Base-by-base conservation (phyloP, 2,888 invertebrate species). In the Muschampia plurimacula region DNA sequence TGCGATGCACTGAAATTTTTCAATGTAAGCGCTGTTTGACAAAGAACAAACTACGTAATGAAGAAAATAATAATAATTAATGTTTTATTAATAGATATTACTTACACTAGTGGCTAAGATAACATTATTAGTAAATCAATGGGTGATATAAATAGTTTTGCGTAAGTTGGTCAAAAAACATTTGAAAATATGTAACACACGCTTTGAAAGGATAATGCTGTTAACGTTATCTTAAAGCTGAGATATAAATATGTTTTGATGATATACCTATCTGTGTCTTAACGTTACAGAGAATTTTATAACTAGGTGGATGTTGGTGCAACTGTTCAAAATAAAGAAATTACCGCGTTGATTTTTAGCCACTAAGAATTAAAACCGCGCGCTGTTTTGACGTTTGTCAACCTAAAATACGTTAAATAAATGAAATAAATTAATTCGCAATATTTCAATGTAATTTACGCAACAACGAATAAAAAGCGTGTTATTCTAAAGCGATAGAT, bases 401-500 rank as follows among this genome's bases (percentile, higher is more conserved):
- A 55, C 15, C 52, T 22, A 57, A 28, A 57, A 57, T 12, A 57
- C 10, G 55, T 10, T 57, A 28, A 57, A 57, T 9, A 57, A 28
- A 57, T 57, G 22, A 57, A 4, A 57, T 28, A 10, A 57, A 22
- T 57, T 57, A 57, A 57, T 57, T 57, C 22, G 55, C 22, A 28
- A 55, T 55, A 55, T 57, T 57, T 28, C 22, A 57, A 28, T 57
- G 5, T 57, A 22, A 57, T 57, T 57, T 57, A 57, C 60, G 36
- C 60, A 36, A 36, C 65, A 8, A 62, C 36, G 62, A 62, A 41
- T 41, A 41, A 15, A 15, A 9, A 39, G 62, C 39, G 41, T 36
- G 62, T 62, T 62, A 39, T 62, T 62, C 60, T 57, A 32, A 57
- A 28, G 13, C 64, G 15, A 12, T 39, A 9, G 15, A 36, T 71